These are phyloP conservation scores for Apostichopus californicus DNA, from an alignment of 35 echinoderm and acorn worm species.

Conservation along the genomic window DNA sequence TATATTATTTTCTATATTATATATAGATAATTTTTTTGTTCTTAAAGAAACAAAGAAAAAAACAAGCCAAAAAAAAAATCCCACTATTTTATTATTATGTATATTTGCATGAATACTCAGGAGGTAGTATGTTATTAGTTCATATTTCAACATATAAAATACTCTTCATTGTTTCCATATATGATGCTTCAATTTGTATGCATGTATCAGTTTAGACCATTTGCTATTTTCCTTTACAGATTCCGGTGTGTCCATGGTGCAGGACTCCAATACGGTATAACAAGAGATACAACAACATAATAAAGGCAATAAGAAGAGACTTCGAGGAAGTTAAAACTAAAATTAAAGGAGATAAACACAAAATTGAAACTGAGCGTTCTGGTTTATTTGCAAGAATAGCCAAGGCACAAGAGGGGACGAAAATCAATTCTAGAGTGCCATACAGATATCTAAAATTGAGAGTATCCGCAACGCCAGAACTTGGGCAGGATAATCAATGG, in stretches of 20 bases:
- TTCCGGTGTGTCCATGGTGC: conserved; percentile 69
- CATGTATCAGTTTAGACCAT: background rate
- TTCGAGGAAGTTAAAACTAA: conserved; percentile 73
- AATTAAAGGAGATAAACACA: conserved; percentile 3
- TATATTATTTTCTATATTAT: too few species aligned
- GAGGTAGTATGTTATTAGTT: background rate
- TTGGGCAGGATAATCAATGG: background rate
- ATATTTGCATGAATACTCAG: background rate
- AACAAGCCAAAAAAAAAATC: too few species aligned
- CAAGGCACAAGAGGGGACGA: background rate
- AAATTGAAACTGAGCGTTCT: conserved; percentile 19
- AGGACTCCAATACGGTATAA: conserved; percentile 78
- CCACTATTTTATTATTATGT: background rate
- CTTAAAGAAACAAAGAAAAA: too few species aligned
- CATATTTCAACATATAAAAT: background rate
- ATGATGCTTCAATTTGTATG: background rate
- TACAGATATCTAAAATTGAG: too few species aligned
- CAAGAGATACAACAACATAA: conserved; percentile 72
- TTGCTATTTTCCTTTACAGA: background rate
- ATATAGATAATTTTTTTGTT: too few species aligned
- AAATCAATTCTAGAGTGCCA: background rate
- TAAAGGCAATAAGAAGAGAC: conserved; percentile 64
- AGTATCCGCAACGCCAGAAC: too few species aligned
- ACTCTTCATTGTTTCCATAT: background rate
- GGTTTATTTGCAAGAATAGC: background rate